Base-by-base conservation (phyloP, 2,888 invertebrate species). In the Napeogenes inachia region DNA sequence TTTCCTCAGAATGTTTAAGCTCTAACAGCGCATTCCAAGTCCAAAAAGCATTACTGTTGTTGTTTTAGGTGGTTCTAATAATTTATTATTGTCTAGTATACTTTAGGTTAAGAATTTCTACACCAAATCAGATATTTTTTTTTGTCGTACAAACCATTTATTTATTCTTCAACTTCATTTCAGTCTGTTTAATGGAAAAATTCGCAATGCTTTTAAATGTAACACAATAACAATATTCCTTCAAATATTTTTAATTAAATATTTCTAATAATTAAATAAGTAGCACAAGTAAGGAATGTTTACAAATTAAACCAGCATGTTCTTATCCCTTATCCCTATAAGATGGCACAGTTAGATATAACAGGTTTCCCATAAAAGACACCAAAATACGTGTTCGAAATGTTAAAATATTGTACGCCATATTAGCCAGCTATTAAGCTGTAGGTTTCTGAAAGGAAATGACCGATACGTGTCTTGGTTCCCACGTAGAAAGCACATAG, bases 361-460 rank as follows among this genome's bases (percentile, higher is more conserved):
- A 76, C 76, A 72, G 80, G 77, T 78, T 78, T 76, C 74, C 77
- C 75, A 73, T 79, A 78, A 76, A 72, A 70, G 75, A 73, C 65
- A 67, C 68, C 69, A 64, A 72, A 74, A 68, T 74, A 85, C 88
- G 87, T 87, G 87, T 75, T 70, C 76, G 67, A 82, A 86, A 83
- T 88, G 75, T 73, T 73, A 79, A 84, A 75, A 71, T 70, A 65
- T 71, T 70, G 73, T 75, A 75, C 66, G 72, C 84, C 81, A 77
- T 85, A 84, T 83, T 79, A 78, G 85, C 75, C 65, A 71, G 74
- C 76, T 77, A 81, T 76, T 75, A 81, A 78, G 69, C 76, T 77
- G 76, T 76, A 74, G 78, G 77, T 76, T 71, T 73, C 77, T 77
- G 77, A 82, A 84, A 87, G 85, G 86, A 87, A 85, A 82, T 80